A percentile compares a stretch with the other conserved stretches of the same genome.
Conservation (phyloP, 2,888 invertebrate genomes). For the Callosobruchus maculatus region DNA sequence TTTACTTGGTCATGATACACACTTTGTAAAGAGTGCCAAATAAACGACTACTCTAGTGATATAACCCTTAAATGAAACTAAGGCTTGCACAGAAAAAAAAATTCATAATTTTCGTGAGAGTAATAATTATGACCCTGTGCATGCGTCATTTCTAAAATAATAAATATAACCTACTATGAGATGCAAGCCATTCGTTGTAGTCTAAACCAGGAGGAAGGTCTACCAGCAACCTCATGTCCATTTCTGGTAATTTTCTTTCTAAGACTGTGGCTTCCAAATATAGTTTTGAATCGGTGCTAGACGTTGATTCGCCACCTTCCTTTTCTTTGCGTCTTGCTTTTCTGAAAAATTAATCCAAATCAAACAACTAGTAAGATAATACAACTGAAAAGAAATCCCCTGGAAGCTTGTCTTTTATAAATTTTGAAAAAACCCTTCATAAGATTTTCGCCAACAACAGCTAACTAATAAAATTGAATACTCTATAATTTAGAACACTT, state of each 20-base stretch:
- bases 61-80: too few relatives aligned
- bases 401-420: slow-evolving; percentile 48
- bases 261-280: slow-evolving; percentile 93
- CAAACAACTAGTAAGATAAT: too few relatives aligned
- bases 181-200: slow-evolving; percentile 99
- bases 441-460: too few relatives aligned
- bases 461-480: too few relatives aligned
- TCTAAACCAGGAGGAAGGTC: slow-evolving; percentile 94
- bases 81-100: too few relatives aligned
- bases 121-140: background rate
- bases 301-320: slow-evolving; percentile 66
- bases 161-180: slow-evolving; percentile 75
- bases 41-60: too few relatives aligned
- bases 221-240: slow-evolving; percentile 91
- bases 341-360: slow-evolving; percentile 63
- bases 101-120: too few relatives aligned
- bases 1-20: too few relatives aligned
- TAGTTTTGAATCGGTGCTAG: slow-evolving; percentile 76
- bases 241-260: slow-evolving; percentile 90
- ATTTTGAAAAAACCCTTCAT: slow-evolving; percentile 51
- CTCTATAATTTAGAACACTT: too few relatives aligned
- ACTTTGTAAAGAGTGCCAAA: too few relatives aligned
- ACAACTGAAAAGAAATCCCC: too few relatives aligned
- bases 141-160: too few relatives aligned
- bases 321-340: slow-evolving; percentile 96